These are phyloP conservation scores for Trilocha varians DNA, from an alignment of 2,888 invertebrate species.

Conservation along the genomic window DNA sequence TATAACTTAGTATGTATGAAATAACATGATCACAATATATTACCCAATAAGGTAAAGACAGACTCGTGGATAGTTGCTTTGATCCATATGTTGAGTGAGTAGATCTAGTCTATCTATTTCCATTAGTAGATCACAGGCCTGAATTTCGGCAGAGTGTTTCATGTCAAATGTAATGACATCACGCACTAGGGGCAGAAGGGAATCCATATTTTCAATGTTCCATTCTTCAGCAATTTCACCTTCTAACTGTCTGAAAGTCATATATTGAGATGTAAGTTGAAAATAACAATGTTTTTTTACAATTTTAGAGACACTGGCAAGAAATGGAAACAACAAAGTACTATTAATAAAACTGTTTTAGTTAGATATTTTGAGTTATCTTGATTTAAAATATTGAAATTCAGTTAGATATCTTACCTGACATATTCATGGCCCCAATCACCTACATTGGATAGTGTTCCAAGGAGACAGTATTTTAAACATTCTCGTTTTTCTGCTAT, in stretches of 20 bases:
- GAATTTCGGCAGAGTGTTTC: conserved; percentile 98
- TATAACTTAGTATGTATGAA: too few species aligned
- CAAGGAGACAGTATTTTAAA: conserved; percentile 89
- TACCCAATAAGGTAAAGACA: conserved; percentile 88
- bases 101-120: conserved; percentile 95
- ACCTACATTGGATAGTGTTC: conserved; percentile 88
- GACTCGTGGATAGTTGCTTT: conserved; percentile 91
- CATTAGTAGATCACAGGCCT: conserved; percentile 98
- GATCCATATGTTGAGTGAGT: conserved; percentile 89
- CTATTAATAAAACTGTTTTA: too few species aligned
- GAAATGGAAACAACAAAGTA: too few species aligned
- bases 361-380: too few species aligned
- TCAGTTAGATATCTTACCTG: conserved; percentile 70
- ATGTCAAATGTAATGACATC: conserved; percentile 96
- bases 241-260: conserved; percentile 90
- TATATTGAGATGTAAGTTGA: too few species aligned
- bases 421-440: conserved; percentile 99
- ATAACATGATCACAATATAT: conserved; percentile 13
- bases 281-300: conserved; percentile 2
- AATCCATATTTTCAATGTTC: conserved; percentile 70
- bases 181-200: conserved; percentile 83
- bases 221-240: conserved; percentile 93
- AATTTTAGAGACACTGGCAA: too few species aligned
- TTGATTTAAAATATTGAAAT: too few species aligned
- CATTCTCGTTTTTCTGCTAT: conserved; percentile 83